Evolutionary conservation across 2,888 invertebrate species (phyloP).

Genomic region (Doris montereyensis): DNA sequence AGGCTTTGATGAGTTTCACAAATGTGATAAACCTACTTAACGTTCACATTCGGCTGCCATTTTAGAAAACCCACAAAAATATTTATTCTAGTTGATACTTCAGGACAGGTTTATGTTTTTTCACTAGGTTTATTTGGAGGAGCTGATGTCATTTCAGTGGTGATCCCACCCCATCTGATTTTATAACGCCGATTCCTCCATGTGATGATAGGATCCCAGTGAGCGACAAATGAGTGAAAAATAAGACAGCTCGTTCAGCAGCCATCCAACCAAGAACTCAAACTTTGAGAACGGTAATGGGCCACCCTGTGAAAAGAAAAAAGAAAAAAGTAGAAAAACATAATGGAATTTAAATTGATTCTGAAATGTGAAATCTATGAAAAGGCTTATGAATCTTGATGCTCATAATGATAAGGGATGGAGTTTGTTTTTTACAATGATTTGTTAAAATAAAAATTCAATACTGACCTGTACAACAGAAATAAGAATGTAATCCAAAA

Average conservation of each 20-base stretch:
- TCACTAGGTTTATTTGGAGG: constrained; percentile 27
- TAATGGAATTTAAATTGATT: too few relatives aligned
- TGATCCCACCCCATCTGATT: constrained; percentile 91
- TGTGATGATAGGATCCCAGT: constrained; percentile 89
- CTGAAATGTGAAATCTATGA: too few relatives aligned
- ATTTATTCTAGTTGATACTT: too few relatives aligned
- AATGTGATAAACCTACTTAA: too few relatives aligned
- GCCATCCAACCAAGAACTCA: constrained; percentile 95
- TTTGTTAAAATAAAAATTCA: too few relatives aligned
- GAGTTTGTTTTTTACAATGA: too few relatives aligned
- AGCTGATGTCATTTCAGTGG: constrained; percentile 32
- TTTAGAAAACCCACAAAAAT: too few relatives aligned
- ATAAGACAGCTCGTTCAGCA: constrained; percentile 91
- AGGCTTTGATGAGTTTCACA: too few relatives aligned
- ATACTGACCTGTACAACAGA: constrained; percentile 55
- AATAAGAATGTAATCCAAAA: constrained; percentile 94
- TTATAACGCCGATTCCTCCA: constrained; percentile 91
- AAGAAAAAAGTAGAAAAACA: constrained; percentile 25
- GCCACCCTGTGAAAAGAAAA: constrained; percentile 80
- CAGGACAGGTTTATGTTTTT: too few relatives aligned
- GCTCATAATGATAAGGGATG: too few relatives aligned
- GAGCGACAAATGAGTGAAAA: constrained; percentile 90
- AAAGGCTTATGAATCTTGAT: too few relatives aligned
- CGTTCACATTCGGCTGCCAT: too few relatives aligned
- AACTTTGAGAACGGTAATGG: constrained; percentile 94